Percentiles rank a stretch among this genome's conserved stretches.
Conservation (phyloP, 1,140 invertebrate genomes). For the Drosophila virilis region DNA sequence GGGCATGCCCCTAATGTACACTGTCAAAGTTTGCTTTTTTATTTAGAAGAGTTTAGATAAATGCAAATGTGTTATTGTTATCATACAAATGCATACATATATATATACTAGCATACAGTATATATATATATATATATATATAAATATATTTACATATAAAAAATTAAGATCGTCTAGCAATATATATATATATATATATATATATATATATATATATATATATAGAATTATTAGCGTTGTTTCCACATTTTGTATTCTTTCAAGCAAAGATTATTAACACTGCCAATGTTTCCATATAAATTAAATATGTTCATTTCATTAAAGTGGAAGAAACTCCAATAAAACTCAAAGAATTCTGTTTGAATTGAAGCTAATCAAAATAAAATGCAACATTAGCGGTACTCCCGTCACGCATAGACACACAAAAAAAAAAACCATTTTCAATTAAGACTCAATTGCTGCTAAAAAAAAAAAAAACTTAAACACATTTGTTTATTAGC, state of each 20-base stretch:
- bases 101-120: conserved; percentile 4
- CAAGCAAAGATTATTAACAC: conserved; percentile 53
- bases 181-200: conserved; percentile 10
- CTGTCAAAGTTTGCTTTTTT: conserved; percentile 33
- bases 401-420: background rate
- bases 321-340: conserved; percentile 1
- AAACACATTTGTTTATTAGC: conserved; percentile 1
- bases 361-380: conserved; percentile 23
- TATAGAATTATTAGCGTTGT: conserved; percentile 22
- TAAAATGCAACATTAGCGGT: background rate
- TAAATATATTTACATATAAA: conserved; percentile 34
- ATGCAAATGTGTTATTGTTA: conserved; percentile 64
- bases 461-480: background rate
- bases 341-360: conserved; percentile 15
- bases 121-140: conserved; percentile 29
- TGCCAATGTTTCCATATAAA: conserved; percentile 59
- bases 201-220: conserved; percentile 10
- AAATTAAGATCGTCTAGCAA: conserved; percentile 41
- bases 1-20: conserved; percentile 16
- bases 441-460: conserved; percentile 3
- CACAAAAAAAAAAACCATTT: background rate
- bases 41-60: conserved; percentile 9
- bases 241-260: conserved; percentile 11
- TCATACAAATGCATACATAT: conserved; percentile 38
- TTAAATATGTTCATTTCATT: conserved; percentile 23